Base-by-base conservation (phyloP, 1,140 invertebrate species). In the Temnothorax nylanderi region DNA sequence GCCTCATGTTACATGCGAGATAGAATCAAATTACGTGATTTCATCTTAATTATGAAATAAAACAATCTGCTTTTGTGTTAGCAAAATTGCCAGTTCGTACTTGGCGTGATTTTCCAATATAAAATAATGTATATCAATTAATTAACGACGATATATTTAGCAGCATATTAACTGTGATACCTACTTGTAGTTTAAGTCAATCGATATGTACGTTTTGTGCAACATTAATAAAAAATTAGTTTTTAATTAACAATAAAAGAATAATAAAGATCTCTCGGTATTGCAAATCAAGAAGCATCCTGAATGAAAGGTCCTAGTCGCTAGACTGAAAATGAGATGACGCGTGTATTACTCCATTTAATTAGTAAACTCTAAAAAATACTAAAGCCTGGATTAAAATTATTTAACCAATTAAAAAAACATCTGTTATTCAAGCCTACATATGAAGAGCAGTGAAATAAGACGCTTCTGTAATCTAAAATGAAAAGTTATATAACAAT, bases 251-350 rank as follows among this genome's bases (percentile, higher is more conserved):
- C 2, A 47, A 10, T 16, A 37, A 49, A 2, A 21, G n/a, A 2
- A 41, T 11, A 26, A 26, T 60, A 54, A 26, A 67, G 51, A 67
- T 51, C 6, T 80, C 18, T 32, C n/a, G n/a, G 47, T 64, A 64
- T 21, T 69, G 2, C 4, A 47, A 69, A 64, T 32, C 49, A 64
- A 16, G 6, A 60, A 92, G 94, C 94, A 94, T 94, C 92, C 92
- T 93, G 93, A 86, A 60, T 88, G 81, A 81, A 74, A 78, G 0
- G 5, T 54, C 18, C 4, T 56, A 56, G 89, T 87, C 47, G 3
- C 11, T 92, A 90, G 90, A 91, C 88, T 92, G 87, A 89, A 92
- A n/a, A 34, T 77, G 26, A 64, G 11, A n/a, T 1, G n/a, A n/a
- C 18, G 8, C 8, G 6, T 16, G 21, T 62, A 13, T 64, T 47